Evolutionary conservation across 2,797 vertebrate genomes (phyloP), one percentile per base, ranked within the genome.

Genomic region (Micrastur ruficollis): DNA sequence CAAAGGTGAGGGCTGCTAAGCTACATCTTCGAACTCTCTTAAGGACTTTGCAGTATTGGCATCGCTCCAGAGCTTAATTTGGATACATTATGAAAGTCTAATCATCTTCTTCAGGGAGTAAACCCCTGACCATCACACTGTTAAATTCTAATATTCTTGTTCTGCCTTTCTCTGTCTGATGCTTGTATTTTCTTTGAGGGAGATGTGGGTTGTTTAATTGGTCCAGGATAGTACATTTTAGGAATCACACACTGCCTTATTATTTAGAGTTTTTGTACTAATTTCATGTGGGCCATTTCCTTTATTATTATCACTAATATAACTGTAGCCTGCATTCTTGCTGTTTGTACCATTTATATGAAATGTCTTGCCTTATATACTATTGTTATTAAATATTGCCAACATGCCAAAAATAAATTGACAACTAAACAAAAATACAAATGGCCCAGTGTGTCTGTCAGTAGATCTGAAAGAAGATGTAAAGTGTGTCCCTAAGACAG

Each of bases 61-160:
- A 83, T 80, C 20, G 61, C 27, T 86, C 72, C 92, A 95, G 55
- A 93, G 44, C 74, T 80, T 93, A 95, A 96, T 96, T 82, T 90
- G 55, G 59, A 46, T 85, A 89, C 2, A 8, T 87, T 93, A 61
- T 85, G 74, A 81, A 96, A 94, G 83, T 68, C 78, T 96, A 92
- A 90, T 96, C 55, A 75, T 72, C 56, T 86, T 81, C 85, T 83
- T 86, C 52, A 76, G 63, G 83, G 89, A 94, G 82, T 82, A 86
- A 95, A 81, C 59, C 78, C 92, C 63, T 92, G 89, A 90, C 73
- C 85, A 82, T 40, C 63, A 90, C 36, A 55, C 36, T 74, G 74
- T 46, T 91, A 86, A 73, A 89, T 6, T 84, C 70, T 47, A 89
- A 52, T 27, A 47, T 52, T 90, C 29, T 89, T 95, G 70, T 52